Base-by-base conservation (phyloP, 30 jellyfish, hydroid and myxozoan genomes). In the Aurelia aurita region DNA sequence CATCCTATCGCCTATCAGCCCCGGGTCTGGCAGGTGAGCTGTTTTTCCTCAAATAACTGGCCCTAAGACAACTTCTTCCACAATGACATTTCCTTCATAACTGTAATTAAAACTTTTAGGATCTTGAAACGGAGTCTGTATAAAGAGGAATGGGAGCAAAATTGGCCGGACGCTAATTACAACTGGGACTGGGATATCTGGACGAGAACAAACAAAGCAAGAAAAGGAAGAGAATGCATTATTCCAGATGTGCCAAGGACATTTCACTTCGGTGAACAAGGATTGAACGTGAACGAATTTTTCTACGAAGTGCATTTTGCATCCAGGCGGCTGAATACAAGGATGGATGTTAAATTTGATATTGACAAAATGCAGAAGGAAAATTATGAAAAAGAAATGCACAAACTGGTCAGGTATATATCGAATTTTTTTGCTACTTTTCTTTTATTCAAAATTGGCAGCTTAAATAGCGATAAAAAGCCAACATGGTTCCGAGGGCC, bases 161-260 rank as follows among this genome's bases (percentile, higher is more conserved):
- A 83, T 16, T 90, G 95, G 95, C 95, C 97, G 7, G 97, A 94
- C 18, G 79, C 96, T 19, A 92, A 79, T 55, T 87, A 85, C 26
- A 80, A 74, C 62, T 90, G 96, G 95, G 98, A 95, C 55, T 95
- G 99, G 99, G 99, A 95, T 60, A 79, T 89, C 89, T 95, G 99
- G 99, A 85, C 90, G 97, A 74, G 99, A 82, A 72, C 69, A 79
- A 92, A 86, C 34, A 71, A 78, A 57, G 86, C 65, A 25, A 55
- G 98, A 73, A 95, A 90, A 75, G 99, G 98, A 1, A 94, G 99
- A 5, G 99, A 95, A 86, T 95, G 99, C 71, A 90, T 95, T 72
- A 84, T 95, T 14, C 99, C 99, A 18, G 99, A 95, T 60, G 72
- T 89, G 20, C 86, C 99, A 29, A 87, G 99, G 22, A 95, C 99